Evolutionary conservation across 2,888 invertebrate genomes (phyloP).

Genomic region (Drosophila eohydei): DNA sequence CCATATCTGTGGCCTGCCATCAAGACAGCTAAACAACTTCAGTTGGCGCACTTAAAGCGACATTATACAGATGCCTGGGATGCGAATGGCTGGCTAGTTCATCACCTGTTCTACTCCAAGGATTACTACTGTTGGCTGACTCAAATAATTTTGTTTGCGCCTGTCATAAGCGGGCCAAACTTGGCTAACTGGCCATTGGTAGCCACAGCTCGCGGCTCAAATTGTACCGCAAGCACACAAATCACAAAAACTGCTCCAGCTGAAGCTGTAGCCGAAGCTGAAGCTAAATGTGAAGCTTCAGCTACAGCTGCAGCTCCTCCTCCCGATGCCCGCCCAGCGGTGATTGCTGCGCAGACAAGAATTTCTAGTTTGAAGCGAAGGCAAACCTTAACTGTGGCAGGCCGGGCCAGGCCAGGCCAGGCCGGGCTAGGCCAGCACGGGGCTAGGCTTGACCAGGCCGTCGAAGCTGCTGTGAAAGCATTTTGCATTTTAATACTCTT

Average conservation of each 20-base stretch:
- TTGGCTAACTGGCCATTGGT: constrained; percentile 72
- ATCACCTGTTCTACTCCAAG: constrained; percentile 53
- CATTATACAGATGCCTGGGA: constrained; percentile 42
- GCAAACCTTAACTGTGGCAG: constrained; percentile 69
- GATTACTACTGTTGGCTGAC: constrained; percentile 41
- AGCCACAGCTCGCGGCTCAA: constrained; percentile 77
- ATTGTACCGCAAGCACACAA: constrained; percentile 80
- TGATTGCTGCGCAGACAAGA: constrained; percentile 74
- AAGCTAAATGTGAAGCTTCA: not conserved
- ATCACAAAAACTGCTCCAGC: constrained; percentile 64
- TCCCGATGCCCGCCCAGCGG: constrained; percentile 49
- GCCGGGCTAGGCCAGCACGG: constrained; percentile 20
- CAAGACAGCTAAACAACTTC: constrained; percentile 75
- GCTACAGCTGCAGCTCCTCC: constrained; percentile 23
- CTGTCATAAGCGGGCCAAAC: constrained; percentile 76
- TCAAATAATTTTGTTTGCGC: constrained; percentile 83
- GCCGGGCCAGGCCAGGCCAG: constrained; percentile 23
- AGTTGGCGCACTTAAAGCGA: constrained; percentile 69
- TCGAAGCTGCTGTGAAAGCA: constrained; percentile 67
- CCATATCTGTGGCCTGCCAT: constrained; percentile 65
- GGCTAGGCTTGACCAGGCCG: constrained; percentile 45
- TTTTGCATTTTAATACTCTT: constrained; percentile 68
- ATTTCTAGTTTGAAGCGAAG: constrained; percentile 70
- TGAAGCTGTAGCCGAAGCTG: constrained; percentile 16
- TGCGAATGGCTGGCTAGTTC: constrained; percentile 56